A percentile compares a stretch with the other conserved stretches of the same genome.
Evolutionary conservation across 2,888 invertebrate species (phyloP).

Genomic region (Embidobia sp.): DNA sequence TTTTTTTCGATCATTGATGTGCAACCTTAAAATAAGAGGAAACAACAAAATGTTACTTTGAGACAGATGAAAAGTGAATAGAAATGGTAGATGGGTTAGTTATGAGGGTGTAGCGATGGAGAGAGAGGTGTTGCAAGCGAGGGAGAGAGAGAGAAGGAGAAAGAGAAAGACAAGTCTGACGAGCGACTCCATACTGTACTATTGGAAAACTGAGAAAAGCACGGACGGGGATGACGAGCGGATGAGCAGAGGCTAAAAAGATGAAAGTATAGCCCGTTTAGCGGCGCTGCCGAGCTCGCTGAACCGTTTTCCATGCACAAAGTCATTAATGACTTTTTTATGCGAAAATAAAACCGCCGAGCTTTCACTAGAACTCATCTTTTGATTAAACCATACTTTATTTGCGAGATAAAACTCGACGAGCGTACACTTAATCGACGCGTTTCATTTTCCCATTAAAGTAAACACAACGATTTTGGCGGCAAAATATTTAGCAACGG

Average conservation of each 20-base stretch:
- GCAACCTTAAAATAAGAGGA: no score
- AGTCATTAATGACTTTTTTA: slow-evolving; percentile 65
- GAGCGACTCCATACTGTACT: slow-evolving; percentile 22
- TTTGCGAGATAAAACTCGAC: slow-evolving; percentile 44
- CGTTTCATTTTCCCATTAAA: slow-evolving; percentile 37
- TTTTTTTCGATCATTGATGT: no score
- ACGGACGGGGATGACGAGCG: slow-evolving; percentile 8
- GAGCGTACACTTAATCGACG: slow-evolving; percentile 33
- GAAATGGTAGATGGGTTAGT: slow-evolving; percentile 39
- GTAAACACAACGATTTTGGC: slow-evolving; percentile 26
- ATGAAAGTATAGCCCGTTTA: slow-evolving; percentile 58
- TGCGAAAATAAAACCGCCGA: slow-evolving; percentile 53
- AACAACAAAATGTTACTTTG: slow-evolving; percentile 39
- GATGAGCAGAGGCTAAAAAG: slow-evolving; percentile 52
- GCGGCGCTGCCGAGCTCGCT: no score
- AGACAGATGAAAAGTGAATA: slow-evolving; percentile 42
- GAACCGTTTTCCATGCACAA: slow-evolving; percentile 64
- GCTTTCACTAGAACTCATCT: slow-evolving; percentile 48
- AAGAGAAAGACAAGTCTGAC: no score
- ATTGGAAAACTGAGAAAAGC: slow-evolving; percentile 43
- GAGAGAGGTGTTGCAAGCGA: neutral
- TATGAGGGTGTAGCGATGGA: slow-evolving; percentile 9
- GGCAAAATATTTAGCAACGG: slow-evolving; percentile 14
- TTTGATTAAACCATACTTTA: slow-evolving; percentile 60
- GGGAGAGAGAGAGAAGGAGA: slow-evolving; percentile 10